Evolutionary conservation across 2,797 vertebrate species (phyloP), one percentile per base, ranked within the genome.

Genomic region (Lateolabrax maculatus): DNA sequence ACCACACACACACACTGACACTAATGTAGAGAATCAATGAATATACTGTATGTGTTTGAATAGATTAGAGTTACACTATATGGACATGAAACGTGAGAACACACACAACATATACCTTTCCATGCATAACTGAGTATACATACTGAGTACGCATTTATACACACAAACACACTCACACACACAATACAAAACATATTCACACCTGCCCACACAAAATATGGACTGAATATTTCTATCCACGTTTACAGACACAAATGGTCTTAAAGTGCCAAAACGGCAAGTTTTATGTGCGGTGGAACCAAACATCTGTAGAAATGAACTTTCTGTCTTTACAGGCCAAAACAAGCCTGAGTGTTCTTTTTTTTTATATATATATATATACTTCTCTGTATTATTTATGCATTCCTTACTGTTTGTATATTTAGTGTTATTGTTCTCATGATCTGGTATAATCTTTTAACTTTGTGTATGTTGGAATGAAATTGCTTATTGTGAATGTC

Each of bases 201-300:
- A 90, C 80, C 77, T 91, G 81, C 86, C 85, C 73, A 93, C 87
- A 89, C 72, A 90, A 71, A 85, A 82, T 79, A 91, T 90, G 85
- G 88, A 93, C 90, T 87, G 77, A 90, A 71, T 88, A 88, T 90
- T 93, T 91, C 61, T 89, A 87, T 91, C 85, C 87, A 90, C 57
- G 95, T 96, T 95, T 95, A 96, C 95, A 95, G 92, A 95, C 90
- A 92, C 92, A 89, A 86, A 89, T 89, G 87, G 89, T 95, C 92
- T 94, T 94, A 94, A 89, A 92, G 93, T 94, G 92, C 93, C 93
- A 91, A 91, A 87, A 80, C 9, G 87, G 92, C 78, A 55, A 79
- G 77, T 81, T 86, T 85, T 46, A 36, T 75, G 77, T 76, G 71
- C 55, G 63, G 65, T 11, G 84, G 84, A 93, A 90, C 92, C 93